phyloP scores from a whole-genome alignment of 2,888 invertebrate genomes.

The Oscheius sp. region DNA sequence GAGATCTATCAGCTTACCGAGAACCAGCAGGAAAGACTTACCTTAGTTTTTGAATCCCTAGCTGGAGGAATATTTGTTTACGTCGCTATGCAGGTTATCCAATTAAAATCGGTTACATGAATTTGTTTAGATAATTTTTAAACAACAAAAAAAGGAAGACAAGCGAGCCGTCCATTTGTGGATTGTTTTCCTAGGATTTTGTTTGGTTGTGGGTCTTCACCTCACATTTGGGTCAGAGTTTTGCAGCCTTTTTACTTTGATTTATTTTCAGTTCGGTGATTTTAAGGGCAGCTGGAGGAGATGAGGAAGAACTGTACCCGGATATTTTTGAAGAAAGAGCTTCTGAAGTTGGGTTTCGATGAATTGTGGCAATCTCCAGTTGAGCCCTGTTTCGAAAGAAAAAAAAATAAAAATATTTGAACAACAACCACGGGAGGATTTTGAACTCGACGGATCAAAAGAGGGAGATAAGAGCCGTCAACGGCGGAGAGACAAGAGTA shows the following conservation, averaged over 20 bases:
- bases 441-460: too few relatives aligned
- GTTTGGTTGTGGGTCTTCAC: background rate
- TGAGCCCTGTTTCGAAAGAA: too few relatives aligned
- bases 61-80: slow-evolving; percentile 20
- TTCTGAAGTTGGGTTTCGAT: too few relatives aligned
- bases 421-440: too few relatives aligned
- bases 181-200: background rate
- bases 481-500: too few relatives aligned
- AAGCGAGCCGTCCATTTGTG: slow-evolving; percentile 1
- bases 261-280: slow-evolving; percentile 14
- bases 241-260: background rate
- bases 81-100: slow-evolving; percentile 6
- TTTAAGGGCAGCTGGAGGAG: slow-evolving; percentile 25
- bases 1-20: slow-evolving; percentile 8
- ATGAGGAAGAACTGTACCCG: slow-evolving; percentile 23
- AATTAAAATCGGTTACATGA: background rate
- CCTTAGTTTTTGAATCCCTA: slow-evolving; percentile 1
- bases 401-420: too few relatives aligned
- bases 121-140: background rate
- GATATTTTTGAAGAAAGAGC: slow-evolving; percentile 11
- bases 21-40: background rate
- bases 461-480: too few relatives aligned
- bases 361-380: too few relatives aligned
- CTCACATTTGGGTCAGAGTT: background rate
- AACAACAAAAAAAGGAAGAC: background rate